Percentiles rank a stretch among this genome's conserved stretches.
Conservation (phyloP, 2,113 vertebrate species). For the Melanerpes formicivorus region DNA sequence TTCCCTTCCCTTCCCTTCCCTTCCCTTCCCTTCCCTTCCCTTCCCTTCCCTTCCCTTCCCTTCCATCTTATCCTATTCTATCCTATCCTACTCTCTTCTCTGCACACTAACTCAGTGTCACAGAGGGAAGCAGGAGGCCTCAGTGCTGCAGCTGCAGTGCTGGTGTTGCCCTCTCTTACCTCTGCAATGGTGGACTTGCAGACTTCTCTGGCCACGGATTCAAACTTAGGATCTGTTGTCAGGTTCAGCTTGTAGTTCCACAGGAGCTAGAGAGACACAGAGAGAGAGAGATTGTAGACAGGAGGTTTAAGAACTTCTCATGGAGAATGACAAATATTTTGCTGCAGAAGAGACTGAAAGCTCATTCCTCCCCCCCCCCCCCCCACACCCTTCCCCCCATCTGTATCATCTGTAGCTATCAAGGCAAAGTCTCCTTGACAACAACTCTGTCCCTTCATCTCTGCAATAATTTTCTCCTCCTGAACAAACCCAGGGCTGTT, state of each 20-base stretch:
- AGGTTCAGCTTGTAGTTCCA: conserved; percentile 98
- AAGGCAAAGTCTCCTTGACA: conserved; percentile 3
- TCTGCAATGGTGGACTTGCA: conserved; percentile 92
- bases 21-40: no score
- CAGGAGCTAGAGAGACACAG: conserved; percentile 77
- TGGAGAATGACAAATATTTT: neutral
- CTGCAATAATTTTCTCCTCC: neutral
- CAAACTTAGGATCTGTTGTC: conserved; percentile 95
- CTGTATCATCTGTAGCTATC: neutral
- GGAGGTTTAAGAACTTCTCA: neutral
- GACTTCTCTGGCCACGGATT: conserved; percentile 94
- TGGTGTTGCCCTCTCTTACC: conserved; percentile 71
- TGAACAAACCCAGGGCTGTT: neutral
- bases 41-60: no score
- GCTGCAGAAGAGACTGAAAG: neutral
- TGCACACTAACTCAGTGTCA: neutral
- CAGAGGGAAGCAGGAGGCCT: neutral
- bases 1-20: no score
- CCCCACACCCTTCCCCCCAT: no score
- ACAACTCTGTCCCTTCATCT: neutral
- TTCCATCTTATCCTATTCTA: no score
- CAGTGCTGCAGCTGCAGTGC: neutral
- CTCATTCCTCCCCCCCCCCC: neutral
- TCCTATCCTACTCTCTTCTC: no score
- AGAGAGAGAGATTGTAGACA: neutral